Percentiles rank a stretch among this genome's conserved stretches.
Evolutionary conservation across 2,797 vertebrate species (phyloP).

Genomic region (Ctenopoma kingsleyae): DNA sequence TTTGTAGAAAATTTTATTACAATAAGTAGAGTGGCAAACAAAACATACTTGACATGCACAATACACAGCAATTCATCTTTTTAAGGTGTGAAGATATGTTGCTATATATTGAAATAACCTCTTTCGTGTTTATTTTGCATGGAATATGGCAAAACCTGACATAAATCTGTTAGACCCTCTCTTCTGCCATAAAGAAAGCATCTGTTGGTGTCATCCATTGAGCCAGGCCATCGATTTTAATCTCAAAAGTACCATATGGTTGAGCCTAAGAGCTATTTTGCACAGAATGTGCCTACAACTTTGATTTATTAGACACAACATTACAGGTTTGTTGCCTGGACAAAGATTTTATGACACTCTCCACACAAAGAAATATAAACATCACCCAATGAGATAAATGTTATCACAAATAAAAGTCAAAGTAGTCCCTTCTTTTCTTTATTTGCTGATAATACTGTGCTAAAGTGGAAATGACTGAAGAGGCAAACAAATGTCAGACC

Average conservation of each 20-base stretch:
- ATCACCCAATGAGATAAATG: slow-evolving; percentile 62
- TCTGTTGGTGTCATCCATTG: slow-evolving; percentile 36
- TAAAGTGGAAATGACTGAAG: slow-evolving; percentile 29
- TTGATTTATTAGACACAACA: slow-evolving; percentile 63
- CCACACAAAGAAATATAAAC: slow-evolving; percentile 52
- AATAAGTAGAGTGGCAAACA: not conserved
- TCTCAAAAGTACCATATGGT: slow-evolving; percentile 48
- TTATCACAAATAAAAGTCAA: slow-evolving; percentile 59
- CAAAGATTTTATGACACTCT: slow-evolving; percentile 55
- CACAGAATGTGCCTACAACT: slow-evolving; percentile 40
- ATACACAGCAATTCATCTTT: not conserved
- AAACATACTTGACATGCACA: not conserved
- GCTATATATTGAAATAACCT: slow-evolving; percentile 18
- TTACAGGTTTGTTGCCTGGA: slow-evolving; percentile 43
- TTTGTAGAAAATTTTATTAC: too few species aligned
- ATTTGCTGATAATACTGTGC: slow-evolving; percentile 37
- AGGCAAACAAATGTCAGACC: slow-evolving; percentile 22
- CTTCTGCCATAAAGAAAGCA: slow-evolving; percentile 29
- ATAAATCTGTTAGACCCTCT: slow-evolving; percentile 14
- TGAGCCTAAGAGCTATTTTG: slow-evolving; percentile 25
- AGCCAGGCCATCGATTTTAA: slow-evolving; percentile 12
- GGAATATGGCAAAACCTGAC: not conserved
- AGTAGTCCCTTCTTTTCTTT: slow-evolving; percentile 43
- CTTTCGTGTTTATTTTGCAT: slow-evolving; percentile 9
- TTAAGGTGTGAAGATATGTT: not conserved